Percentiles rank a stretch among this genome's conserved stretches.
phyloP scores from a whole-genome alignment of 2,113 vertebrate genomes.

The Zootoca vivipara region DNA sequence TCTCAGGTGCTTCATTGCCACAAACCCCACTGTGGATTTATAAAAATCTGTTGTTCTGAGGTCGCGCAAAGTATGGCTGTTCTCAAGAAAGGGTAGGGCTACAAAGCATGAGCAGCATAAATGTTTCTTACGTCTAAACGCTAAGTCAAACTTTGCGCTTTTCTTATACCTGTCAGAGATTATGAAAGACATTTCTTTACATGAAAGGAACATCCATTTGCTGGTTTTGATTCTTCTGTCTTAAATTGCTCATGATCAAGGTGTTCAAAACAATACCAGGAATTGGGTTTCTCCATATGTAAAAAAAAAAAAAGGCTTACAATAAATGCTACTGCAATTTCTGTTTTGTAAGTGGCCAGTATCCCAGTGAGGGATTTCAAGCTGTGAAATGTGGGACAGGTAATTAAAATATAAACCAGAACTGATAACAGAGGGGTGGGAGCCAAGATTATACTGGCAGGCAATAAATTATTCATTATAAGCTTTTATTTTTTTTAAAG shows the following conservation, averaged over 20 bases:
- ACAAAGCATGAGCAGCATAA: background rate
- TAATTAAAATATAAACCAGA: slow-evolving; percentile 27
- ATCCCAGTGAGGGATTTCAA: slow-evolving; percentile 38
- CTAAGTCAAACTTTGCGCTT: slow-evolving; percentile 28
- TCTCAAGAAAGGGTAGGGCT: background rate
- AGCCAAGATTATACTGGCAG: slow-evolving; percentile 31
- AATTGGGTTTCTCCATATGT: slow-evolving; percentile 20
- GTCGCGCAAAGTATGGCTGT: background rate
- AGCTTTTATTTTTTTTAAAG: slow-evolving; percentile 32
- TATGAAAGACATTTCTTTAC: slow-evolving; percentile 20
- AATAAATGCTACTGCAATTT: slow-evolving; percentile 33
- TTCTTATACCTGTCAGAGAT: background rate
- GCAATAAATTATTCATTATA: slow-evolving; percentile 60
- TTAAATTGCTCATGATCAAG: slow-evolving; percentile 32
- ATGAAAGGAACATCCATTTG: background rate
- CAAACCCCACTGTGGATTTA: background rate
- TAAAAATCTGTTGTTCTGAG: background rate
- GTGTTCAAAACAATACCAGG: background rate
- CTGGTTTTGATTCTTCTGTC: slow-evolving; percentile 5
- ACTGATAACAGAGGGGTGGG: slow-evolving; percentile 29
- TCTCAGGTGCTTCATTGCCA: background rate
- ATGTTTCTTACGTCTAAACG: slow-evolving; percentile 30
- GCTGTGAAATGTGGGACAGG: slow-evolving; percentile 40
- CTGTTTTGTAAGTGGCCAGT: slow-evolving; percentile 29
- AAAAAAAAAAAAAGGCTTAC: slow-evolving; percentile 27